These are phyloP conservation scores for Montipora cactus DNA, from an alignment of 64 coral and sea anemone genomes.

Conservation along the genomic window DNA sequence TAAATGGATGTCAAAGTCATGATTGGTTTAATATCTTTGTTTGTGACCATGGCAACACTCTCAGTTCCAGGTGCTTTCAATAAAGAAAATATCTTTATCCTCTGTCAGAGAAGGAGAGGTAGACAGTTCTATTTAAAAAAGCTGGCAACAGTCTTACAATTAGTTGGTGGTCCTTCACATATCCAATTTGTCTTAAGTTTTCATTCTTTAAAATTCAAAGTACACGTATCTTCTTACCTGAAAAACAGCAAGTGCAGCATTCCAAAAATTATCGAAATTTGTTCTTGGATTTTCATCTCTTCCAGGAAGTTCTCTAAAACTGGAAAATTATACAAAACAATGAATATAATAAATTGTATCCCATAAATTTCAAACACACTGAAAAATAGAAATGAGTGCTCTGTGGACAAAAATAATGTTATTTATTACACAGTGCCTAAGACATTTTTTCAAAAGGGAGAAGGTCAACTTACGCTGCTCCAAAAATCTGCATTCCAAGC, in stretches of 20 bases:
- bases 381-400: background rate
- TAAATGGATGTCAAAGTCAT: background rate
- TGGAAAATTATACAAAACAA: background rate
- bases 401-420: too few species aligned
- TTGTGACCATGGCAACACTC: too few species aligned
- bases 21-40: background rate
- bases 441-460: background rate
- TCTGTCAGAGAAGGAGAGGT: too few species aligned
- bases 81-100: too few species aligned
- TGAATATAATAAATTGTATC: too few species aligned
- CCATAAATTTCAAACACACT: background rate
- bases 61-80: too few species aligned
- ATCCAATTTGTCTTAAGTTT: too few species aligned
- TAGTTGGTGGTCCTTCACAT: too few species aligned
- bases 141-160: too few species aligned
- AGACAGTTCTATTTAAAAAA: too few species aligned
- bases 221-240: conserved; percentile 55
- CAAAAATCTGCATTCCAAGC: conserved; percentile 98
- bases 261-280: conserved; percentile 99
- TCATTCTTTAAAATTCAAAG: background rate
- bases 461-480: conserved; percentile 76
- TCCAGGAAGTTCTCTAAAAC: conserved; percentile 78
- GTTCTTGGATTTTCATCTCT: conserved; percentile 87
- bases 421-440: too few species aligned
- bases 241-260: conserved; percentile 95